Base-by-base conservation (phyloP, 2,888 invertebrate species). In the Drosophila phalerata region DNA sequence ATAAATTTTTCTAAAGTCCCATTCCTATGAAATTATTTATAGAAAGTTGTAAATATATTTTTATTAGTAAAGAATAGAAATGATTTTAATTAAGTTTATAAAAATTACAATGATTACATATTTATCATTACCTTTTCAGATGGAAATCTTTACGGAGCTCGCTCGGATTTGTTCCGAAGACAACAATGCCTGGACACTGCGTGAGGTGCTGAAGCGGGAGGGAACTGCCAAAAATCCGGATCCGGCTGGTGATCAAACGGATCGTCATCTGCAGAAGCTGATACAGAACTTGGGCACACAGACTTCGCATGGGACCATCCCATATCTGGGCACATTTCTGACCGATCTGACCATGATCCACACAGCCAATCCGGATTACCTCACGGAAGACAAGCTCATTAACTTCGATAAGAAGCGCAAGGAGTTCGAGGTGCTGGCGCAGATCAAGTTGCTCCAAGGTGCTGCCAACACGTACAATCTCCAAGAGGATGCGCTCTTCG, bases 311-410 rank as follows among this genome's bases (percentile, higher is more conserved):
- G 99, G 99, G 15, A 99, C 99, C 2, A 98, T 99, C 90, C 99
- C 99, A 13, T 99, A 99, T 91, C 93, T 99, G 73, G 99, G 99
- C 28, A 99, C 99, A 4, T 99, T 99, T 93, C 94, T 99, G 62
- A 99, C 99, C 3, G 99, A 99, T 93, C 95, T 99, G 77, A 99
- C 98, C 1, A 99, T 99, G 98, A 98, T 99, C 88, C 98, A 99
- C 93, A 97, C 98, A 13, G 99, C 99, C 37, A 97, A 97, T 90
- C 97, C 97, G 0, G 98, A 98, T 90, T 95, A 95, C 6, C 92
- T 91, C 42, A 95, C 95, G 47, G 97, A 96, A 70, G 96, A 97
- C 49, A 88, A 88, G 65, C 94, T 99, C 51, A 98, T 99, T 53
- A 99, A 99, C 93, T 99, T 99, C 92, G 99, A 99, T 92, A 99